Percentiles rank a stretch among this genome's conserved stretches.
Conservation (phyloP, 2,113 vertebrate genomes). For the Bubo scandiacus region DNA sequence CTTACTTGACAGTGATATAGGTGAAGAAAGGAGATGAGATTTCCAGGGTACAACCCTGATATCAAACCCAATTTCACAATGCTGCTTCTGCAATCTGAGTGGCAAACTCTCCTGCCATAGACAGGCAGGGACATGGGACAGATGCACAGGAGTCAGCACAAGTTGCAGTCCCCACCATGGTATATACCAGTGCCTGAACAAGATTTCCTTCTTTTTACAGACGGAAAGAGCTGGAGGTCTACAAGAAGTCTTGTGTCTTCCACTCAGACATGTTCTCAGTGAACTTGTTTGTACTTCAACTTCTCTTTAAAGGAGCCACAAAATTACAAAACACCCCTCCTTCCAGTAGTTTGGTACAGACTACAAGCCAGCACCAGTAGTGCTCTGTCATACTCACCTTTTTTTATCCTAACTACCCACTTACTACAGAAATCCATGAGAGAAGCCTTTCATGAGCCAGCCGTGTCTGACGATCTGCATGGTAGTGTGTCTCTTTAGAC, state of each 20-base stretch:
- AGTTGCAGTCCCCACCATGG: neutral
- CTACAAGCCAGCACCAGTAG: neutral
- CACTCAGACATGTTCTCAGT: neutral
- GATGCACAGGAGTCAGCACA: neutral
- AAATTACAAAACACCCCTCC: neutral
- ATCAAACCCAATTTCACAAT: neutral
- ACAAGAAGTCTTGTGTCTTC: neutral
- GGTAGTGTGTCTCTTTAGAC: neutral
- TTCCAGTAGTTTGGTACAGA: neutral
- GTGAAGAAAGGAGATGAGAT: neutral
- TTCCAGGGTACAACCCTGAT: neutral
- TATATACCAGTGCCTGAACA: neutral
- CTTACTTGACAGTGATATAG: neutral
- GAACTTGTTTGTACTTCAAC: neutral
- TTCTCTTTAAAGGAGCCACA: neutral
- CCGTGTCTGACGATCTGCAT: neutral
- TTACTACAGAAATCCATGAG: neutral
- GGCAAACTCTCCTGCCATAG: neutral
- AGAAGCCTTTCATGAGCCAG: neutral
- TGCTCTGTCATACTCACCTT: neutral
- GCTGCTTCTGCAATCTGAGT: neutral
- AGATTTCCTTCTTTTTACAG: neutral
- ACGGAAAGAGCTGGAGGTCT: neutral
- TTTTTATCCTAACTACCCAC: neutral
- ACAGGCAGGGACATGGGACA: neutral